Conservation (phyloP, 2,888 invertebrate species). For the Spisula subtruncata region DNA sequence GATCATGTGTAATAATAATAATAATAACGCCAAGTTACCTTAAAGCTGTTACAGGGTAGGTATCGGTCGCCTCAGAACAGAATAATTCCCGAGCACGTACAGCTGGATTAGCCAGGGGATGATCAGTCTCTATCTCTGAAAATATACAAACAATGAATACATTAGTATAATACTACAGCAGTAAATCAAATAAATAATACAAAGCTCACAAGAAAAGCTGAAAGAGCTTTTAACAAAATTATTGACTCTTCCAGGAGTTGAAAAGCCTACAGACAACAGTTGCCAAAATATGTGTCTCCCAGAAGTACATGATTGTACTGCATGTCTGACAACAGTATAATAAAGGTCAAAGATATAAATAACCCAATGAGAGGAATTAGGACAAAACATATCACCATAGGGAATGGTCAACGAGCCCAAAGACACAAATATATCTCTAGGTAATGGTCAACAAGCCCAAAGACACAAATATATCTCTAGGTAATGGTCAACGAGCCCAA, state of each 20-base stretch:
- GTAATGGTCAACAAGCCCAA: neutral
- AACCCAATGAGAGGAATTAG: too few species aligned
- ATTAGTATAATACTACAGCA: neutral
- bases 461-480: neutral
- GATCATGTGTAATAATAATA: too few species aligned
- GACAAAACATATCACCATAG: too few species aligned
- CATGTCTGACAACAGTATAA: too few species aligned
- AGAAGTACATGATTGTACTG: too few species aligned
- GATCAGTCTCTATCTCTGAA: slow-evolving; percentile 68
- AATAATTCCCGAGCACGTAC: slow-evolving; percentile 88
- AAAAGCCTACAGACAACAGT: too few species aligned
- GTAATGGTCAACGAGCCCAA: neutral
- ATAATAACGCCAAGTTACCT: slow-evolving; percentile 83
- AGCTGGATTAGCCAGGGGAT: slow-evolving; percentile 72
- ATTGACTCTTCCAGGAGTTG: too few species aligned
- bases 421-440: neutral
- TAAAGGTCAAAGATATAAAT: too few species aligned
- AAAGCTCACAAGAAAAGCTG: too few species aligned
- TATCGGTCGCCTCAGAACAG: slow-evolving; percentile 89
- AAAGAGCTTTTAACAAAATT: too few species aligned
- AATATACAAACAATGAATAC: slow-evolving; percentile 25
- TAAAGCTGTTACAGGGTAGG: slow-evolving; percentile 89
- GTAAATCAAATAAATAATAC: neutral
- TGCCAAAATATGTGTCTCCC: too few species aligned
- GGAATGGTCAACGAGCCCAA: neutral